Evolutionary conservation across 1,140 invertebrate species (phyloP).

Genomic region (Ladona fulva): DNA sequence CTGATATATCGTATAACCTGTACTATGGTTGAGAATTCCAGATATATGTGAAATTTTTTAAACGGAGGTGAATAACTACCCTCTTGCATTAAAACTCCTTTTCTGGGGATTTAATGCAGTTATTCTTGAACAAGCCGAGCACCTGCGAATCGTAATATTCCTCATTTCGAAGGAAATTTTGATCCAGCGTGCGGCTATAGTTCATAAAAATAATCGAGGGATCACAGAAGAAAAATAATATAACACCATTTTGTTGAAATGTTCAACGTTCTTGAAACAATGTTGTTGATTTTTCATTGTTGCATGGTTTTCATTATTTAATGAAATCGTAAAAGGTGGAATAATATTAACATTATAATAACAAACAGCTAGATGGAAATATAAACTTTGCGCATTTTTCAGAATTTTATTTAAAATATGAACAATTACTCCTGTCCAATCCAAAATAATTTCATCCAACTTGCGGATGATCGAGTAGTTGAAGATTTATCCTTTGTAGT

Average conservation of each 20-base stretch:
- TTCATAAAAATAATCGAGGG: neutral
- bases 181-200: neutral
- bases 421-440: too few species aligned
- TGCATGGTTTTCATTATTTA: neutral
- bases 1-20: too few species aligned
- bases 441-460: too few species aligned
- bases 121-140: neutral
- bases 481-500: too few species aligned
- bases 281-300: slow-evolving; percentile 10
- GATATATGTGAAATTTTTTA: too few species aligned
- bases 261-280: neutral
- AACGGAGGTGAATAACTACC: neutral
- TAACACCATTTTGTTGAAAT: neutral
- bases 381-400: neutral
- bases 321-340: neutral
- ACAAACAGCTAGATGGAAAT: slow-evolving; percentile 9
- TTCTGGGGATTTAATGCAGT: neutral
- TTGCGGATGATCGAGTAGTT: too few species aligned
- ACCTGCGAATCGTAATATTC: neutral
- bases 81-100: neutral
- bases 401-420: neutral
- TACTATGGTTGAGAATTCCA: too few species aligned
- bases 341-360: neutral
- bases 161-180: neutral
- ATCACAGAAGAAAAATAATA: neutral